A percentile compares a stretch with the other conserved stretches of the same genome.
Evolutionary conservation across 2,888 invertebrate genomes (phyloP).

Genomic region (Acheta domesticus): DNA sequence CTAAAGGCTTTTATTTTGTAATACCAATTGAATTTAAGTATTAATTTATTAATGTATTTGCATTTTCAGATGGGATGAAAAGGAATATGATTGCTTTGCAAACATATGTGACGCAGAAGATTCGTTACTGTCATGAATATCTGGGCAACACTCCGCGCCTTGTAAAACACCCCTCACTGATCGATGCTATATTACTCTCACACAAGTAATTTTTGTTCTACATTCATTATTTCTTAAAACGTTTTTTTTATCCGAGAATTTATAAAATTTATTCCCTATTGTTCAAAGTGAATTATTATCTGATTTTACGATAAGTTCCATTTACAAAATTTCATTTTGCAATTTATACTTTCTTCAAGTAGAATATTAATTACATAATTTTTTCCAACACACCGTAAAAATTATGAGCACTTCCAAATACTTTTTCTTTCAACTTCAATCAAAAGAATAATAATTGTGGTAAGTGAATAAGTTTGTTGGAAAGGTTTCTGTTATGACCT

Average conservation of each 20-base stretch:
- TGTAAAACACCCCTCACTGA: constrained; percentile 92
- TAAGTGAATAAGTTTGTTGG: too few species aligned
- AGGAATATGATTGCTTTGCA: constrained; percentile 84
- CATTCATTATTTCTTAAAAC: background rate
- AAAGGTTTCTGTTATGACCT: too few species aligned
- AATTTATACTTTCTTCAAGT: too few species aligned
- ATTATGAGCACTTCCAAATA: too few species aligned
- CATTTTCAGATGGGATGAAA: constrained; percentile 75
- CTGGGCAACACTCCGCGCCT: constrained; percentile 90
- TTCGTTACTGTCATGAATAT: constrained; percentile 91
- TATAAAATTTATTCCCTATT: background rate
- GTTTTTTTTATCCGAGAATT: too few species aligned
- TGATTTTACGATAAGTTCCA: too few species aligned
- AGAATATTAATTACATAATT: too few species aligned
- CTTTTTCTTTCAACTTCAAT: too few species aligned
- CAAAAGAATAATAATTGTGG: too few species aligned
- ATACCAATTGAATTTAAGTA: background rate
- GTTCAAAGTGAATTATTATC: background rate
- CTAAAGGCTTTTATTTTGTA: too few species aligned
- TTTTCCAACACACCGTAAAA: too few species aligned
- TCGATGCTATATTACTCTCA: constrained; percentile 92
- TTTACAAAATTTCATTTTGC: too few species aligned
- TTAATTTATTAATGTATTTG: background rate
- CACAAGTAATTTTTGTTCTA: constrained; percentile 55
- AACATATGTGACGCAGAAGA: constrained; percentile 97